Evolutionary conservation across 2,113 vertebrate species (phyloP).

Genomic region (Ibidorhyncha struthersii): DNA sequence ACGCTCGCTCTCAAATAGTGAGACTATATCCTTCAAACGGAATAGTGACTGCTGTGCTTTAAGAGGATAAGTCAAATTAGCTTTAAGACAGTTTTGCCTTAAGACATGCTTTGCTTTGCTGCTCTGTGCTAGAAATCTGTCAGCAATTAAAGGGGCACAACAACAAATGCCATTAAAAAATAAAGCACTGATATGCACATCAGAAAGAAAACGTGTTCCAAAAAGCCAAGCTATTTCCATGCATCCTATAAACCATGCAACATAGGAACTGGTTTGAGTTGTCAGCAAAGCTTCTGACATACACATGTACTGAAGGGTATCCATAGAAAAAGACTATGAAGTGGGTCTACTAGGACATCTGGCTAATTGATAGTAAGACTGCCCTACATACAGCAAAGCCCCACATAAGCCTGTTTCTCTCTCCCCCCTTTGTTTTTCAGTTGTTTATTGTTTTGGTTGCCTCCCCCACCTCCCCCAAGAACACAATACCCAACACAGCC

Average conservation of each 20-base stretch:
- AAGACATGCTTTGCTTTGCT: background rate
- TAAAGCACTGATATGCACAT: background rate
- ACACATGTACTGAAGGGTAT: background rate
- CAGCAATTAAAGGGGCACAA: background rate
- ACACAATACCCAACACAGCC: background rate
- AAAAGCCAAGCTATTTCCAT: background rate
- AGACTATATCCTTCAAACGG: background rate
- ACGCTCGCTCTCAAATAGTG: background rate
- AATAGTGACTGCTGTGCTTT: background rate
- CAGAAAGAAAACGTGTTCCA: background rate
- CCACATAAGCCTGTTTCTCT: background rate
- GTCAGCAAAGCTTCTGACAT: background rate
- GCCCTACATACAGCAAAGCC: background rate
- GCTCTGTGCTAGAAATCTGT: background rate
- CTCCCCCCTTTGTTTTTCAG: background rate
- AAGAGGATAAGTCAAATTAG: conserved; percentile 47
- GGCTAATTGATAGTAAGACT: background rate
- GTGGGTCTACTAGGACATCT: background rate
- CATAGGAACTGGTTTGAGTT: background rate
- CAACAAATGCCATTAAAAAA: background rate
- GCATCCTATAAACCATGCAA: background rate
- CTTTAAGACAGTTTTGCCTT: conserved; percentile 15
- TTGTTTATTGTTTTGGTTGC: background rate
- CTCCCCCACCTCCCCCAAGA: background rate
- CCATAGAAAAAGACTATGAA: background rate